Evolutionary conservation across 2,797 vertebrate genomes (phyloP).

Genomic region (Myiotriccus ornatus): DNA sequence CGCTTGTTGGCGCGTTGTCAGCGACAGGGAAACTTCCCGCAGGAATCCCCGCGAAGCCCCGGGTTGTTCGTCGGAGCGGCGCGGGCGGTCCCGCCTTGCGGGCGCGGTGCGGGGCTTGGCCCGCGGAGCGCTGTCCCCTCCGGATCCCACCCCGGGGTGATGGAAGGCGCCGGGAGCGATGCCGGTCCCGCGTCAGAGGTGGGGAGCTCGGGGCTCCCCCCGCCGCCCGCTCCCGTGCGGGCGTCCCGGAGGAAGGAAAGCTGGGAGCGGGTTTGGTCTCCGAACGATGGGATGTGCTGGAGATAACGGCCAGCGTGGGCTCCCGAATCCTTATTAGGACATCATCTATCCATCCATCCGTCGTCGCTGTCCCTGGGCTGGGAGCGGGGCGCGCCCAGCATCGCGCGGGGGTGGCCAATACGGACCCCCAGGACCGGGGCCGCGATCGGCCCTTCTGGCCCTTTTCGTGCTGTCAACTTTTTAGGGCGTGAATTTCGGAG

Average conservation of each 20-base stretch:
- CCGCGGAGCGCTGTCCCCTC: rapidly evolving
- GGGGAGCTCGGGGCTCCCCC: too few relatives aligned
- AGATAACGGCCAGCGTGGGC: not conserved
- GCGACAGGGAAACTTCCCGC: rapidly evolving
- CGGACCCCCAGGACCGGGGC: not conserved
- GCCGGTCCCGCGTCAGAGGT: rapidly evolving
- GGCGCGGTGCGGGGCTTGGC: not conserved
- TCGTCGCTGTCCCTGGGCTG: not conserved
- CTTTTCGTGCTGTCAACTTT: rapidly evolving
- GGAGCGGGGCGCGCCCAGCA: not conserved
- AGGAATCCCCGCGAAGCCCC: rapidly evolving
- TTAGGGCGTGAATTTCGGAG: not conserved
- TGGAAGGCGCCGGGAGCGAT: not conserved
- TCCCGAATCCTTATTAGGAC: slow-evolving; percentile 7
- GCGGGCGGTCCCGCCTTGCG: rapidly evolving
- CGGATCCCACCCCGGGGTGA: rapidly evolving
- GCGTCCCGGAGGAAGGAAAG: not conserved
- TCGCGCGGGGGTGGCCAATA: too few relatives aligned
- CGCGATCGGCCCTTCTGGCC: rapidly evolving
- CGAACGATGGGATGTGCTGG: not conserved
- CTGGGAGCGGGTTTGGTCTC: not conserved
- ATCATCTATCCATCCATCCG: not conserved
- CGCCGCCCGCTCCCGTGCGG: rapidly evolving
- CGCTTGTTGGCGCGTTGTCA: not conserved
- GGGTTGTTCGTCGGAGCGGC: rapidly evolving